Evolutionary conservation across 2,888 invertebrate genomes (phyloP).

Genomic region (Neoaliturus tenellus): DNA sequence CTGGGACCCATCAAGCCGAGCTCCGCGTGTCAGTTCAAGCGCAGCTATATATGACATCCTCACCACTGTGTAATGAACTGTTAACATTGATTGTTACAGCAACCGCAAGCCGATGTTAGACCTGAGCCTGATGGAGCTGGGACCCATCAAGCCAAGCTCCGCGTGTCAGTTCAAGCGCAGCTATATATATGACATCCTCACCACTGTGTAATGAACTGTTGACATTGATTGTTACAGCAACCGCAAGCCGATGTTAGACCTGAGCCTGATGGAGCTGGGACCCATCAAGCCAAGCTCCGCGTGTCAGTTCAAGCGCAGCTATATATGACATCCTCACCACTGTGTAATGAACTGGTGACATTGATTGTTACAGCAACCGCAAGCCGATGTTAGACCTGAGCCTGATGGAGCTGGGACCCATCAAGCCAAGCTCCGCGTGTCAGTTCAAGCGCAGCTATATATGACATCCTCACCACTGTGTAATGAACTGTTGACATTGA

Average conservation of each 20-base stretch:
- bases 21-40: constrained; percentile 85
- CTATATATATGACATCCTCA: too few relatives aligned
- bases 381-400: constrained; percentile 74
- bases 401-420: constrained; percentile 73
- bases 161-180: constrained; percentile 88
- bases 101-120: constrained; percentile 72
- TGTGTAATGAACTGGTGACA: too few relatives aligned
- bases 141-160: constrained; percentile 78
- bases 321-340: too few relatives aligned
- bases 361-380: constrained; percentile 30
- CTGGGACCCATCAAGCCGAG: constrained; percentile 78
- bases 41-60: too few relatives aligned
- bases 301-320: constrained; percentile 87
- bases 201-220: too few relatives aligned
- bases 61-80: too few relatives aligned
- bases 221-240: too few relatives aligned
- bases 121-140: constrained; percentile 73
- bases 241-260: constrained; percentile 72
- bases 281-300: constrained; percentile 80
- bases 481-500: too few relatives aligned
- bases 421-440: constrained; percentile 83
- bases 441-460: constrained; percentile 87
- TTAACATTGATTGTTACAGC: too few relatives aligned
- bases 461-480: too few relatives aligned
- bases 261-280: constrained; percentile 73